Evolutionary conservation across 2,888 invertebrate genomes (phyloP), one percentile per base, ranked within the genome.

Genomic region (Pristionchus arcanus): DNA sequence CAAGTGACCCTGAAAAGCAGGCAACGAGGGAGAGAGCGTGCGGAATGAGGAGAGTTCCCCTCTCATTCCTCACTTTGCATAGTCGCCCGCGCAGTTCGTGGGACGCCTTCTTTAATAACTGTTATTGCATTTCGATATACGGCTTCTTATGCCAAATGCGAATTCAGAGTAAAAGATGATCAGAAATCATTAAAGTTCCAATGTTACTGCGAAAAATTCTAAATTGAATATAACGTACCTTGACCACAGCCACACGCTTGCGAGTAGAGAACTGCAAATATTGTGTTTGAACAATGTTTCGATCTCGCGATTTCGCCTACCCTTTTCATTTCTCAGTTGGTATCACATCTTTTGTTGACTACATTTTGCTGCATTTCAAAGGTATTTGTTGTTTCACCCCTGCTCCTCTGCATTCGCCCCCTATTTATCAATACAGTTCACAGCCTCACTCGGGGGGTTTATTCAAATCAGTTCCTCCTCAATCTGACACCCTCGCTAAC

Each of bases 231-330:
- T 7, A 66, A n/a, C 49, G 28, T 19, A 86, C 91, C 42, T 90
- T 90, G n/a, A 94, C 90, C 4, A 94, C 92, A 7, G 93, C 94
- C 19, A 93, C 92, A n/a, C 92, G 91, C 15, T 92, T 90, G 5
- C 94, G 90, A 11, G 93, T 93, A 0, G 94, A 94, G 74, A 94
- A 93, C 94, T 94, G 90, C 84, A 93, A 89, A 53, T 31, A 88
- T n/a, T 21, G 55, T 28, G 21, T 66, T 31, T n/a, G 31, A 49
- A n/a, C 16, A 34, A 16, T 21, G 55, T 55, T 21, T 55, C 55
- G 19, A 55, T 55, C 21, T 55, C 19, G 5, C n/a, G n/a, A n/a
- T n/a, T n/a, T n/a, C n/a, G n/a, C n/a, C n/a, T n/a, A n/a, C n/a
- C n/a, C n/a, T n/a, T n/a, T n/a, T n/a, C 68, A 49, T 68, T 25